Conservation (phyloP, 2,113 vertebrate species). For the Amphilophus citrinellus region DNA sequence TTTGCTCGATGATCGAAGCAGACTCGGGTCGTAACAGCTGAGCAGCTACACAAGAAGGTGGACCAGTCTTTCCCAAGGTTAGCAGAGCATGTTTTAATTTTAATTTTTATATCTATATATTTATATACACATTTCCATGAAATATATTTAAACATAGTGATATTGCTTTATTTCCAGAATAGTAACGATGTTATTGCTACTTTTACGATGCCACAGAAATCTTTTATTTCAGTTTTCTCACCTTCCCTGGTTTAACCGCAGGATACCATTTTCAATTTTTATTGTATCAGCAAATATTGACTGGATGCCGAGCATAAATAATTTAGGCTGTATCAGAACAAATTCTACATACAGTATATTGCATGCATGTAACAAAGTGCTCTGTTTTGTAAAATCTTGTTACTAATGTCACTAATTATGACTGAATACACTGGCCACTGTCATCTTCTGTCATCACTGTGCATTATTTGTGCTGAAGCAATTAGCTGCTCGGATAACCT, state of each 20-base stretch:
- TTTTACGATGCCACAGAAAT: background rate
- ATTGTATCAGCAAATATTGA: background rate
- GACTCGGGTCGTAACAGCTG: background rate
- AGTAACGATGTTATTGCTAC: background rate
- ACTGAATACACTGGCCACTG: constrained; percentile 33
- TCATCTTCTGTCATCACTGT: constrained; percentile 26
- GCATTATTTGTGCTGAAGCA: constrained; percentile 34
- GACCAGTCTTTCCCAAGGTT: constrained; percentile 33
- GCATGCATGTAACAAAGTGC: background rate
- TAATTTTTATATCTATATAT: background rate
- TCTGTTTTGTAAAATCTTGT: constrained; percentile 36
- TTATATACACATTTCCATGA: background rate
- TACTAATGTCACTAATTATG: constrained; percentile 42
- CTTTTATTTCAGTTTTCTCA: background rate
- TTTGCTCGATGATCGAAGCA: background rate
- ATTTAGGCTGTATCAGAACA: background rate
- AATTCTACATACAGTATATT: background rate
- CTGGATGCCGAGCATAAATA: background rate
- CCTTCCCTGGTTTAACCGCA: background rate
- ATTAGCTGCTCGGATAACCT: constrained; percentile 43
- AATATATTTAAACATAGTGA: too few relatives aligned
- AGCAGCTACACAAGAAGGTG: background rate
- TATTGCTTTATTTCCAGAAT: background rate
- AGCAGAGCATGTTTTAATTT: background rate
- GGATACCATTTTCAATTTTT: constrained; percentile 1